Percentiles rank a stretch among this genome's conserved stretches.
These are phyloP conservation scores for Bombus picipes DNA, from an alignment of 1,140 invertebrate genomes.

Conservation along the genomic window DNA sequence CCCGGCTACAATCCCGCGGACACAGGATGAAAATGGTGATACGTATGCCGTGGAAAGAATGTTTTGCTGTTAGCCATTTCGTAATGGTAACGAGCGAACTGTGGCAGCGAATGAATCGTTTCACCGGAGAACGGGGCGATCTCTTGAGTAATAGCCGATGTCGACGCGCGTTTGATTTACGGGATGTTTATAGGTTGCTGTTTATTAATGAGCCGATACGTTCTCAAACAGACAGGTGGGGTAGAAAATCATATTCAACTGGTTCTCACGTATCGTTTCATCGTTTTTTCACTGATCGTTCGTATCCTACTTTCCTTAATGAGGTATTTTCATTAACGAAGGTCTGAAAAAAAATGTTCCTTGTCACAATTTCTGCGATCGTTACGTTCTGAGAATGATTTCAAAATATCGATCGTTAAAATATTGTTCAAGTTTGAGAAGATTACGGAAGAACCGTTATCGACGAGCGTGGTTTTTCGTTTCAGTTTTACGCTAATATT, in stretches of 20 bases:
- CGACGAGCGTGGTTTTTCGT: too few species aligned
- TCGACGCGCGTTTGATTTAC: slow-evolving; percentile 6
- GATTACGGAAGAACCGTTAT: too few species aligned
- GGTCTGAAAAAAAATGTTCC: too few species aligned
- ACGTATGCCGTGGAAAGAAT: not conserved
- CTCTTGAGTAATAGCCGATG: slow-evolving; percentile 14
- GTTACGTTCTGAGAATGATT: too few species aligned
- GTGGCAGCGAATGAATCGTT: slow-evolving; percentile 3
- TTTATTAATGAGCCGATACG: not conserved
- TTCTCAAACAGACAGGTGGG: not conserved
- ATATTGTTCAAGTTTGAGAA: too few species aligned
- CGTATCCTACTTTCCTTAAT: not conserved
- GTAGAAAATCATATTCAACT: not conserved
- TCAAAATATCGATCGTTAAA: too few species aligned
- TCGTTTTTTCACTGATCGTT: not conserved
- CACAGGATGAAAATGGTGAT: slow-evolving; percentile 18
- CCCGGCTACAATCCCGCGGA: not conserved
- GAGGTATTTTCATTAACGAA: too few species aligned
- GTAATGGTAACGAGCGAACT: slow-evolving; percentile 20
- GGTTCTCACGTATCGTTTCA: not conserved
- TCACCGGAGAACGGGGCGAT: slow-evolving; percentile 9
- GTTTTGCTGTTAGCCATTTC: not conserved
- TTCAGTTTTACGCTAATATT: too few species aligned
- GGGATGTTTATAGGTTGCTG: not conserved
- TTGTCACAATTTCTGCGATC: too few species aligned